Evolutionary conservation across 2,797 vertebrate species (phyloP), one percentile per base, ranked within the genome.

Genomic region (Oryzias sinensis): DNA sequence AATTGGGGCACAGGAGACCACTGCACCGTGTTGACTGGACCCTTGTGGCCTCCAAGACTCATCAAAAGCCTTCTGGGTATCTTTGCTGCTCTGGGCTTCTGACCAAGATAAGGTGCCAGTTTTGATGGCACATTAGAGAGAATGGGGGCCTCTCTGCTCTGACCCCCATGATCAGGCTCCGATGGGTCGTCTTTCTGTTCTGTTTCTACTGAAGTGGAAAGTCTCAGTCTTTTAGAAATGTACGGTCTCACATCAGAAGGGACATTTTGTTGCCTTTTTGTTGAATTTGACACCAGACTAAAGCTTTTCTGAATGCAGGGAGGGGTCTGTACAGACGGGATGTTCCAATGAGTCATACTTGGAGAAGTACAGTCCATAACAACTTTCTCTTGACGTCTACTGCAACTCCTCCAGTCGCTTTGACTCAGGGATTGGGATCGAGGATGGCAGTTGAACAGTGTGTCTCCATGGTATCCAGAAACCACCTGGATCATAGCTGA

Each of bases 1-100:
- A 82, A 83, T 6, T 92, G 89, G 54, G 72, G 77, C 5, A 93
- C 85, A 0, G 96, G 95, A 76, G 94, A 95, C 97, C 97, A 99
- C 59, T 93, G 91, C 53, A 97, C 76, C 0, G 84, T 90, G 85
- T 95, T 98, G 54, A 97, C 92, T 0, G 96, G 93, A 11, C 93
- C 94, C 0, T 81, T 82, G 68, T 99, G 97, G 59, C 93, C 93
- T 59, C 68, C 78, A 71, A 98, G 79, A 42, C 71, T 65, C 83
- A 94, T 93, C 45, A 93, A 70, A 61, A 93, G 83, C 15, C 52
- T 91, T 77, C 63, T 92, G 1, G 97, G 94, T 27, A 97, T 75
- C 68, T 86, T 86, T 3, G 91, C 91, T 37, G 79, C 65, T 7
- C 70, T 72, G 1, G 84, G 83, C 11, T 83, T 92, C 41, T 82